Conservation (phyloP, 2,888 invertebrate genomes). For the Polietes domitor region DNA sequence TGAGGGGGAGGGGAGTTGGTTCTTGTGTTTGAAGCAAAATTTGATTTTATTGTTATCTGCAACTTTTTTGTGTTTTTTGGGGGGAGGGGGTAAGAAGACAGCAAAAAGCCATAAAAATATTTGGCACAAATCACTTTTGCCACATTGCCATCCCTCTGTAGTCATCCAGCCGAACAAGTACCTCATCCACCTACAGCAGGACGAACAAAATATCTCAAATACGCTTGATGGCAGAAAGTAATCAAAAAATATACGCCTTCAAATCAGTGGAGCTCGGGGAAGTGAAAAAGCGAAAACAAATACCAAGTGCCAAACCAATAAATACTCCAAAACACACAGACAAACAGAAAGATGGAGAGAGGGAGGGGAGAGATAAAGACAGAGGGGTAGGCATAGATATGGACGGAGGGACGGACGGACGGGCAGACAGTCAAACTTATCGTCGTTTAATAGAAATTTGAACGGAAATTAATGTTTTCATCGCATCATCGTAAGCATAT, state of each 20-base stretch:
- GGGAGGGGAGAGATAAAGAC: too few species aligned
- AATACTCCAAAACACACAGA: neutral
- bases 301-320: slow-evolving; percentile 10
- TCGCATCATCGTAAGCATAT: slow-evolving; percentile 56
- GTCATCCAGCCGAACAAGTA: neutral
- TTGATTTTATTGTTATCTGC: slow-evolving; percentile 30
- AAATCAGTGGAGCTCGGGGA: neutral
- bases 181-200: slow-evolving; percentile 33
- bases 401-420: neutral
- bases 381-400: too few species aligned
- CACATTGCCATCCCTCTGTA: neutral
- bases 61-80: neutral
- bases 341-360: neutral
- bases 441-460: slow-evolving; percentile 55
- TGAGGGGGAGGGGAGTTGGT: neutral
- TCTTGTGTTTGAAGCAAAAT: slow-evolving; percentile 3
- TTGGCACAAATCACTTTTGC: neutral
- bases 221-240: slow-evolving; percentile 43
- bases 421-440: slow-evolving; percentile 1
- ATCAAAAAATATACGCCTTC: slow-evolving; percentile 37
- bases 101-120: slow-evolving; percentile 7
- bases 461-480: slow-evolving; percentile 67
- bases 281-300: neutral
- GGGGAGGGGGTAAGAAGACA: neutral
- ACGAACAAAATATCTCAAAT: neutral